phyloP scores from a whole-genome alignment of 2,888 invertebrate genomes.

The Macrosiphum euphorbiae region DNA sequence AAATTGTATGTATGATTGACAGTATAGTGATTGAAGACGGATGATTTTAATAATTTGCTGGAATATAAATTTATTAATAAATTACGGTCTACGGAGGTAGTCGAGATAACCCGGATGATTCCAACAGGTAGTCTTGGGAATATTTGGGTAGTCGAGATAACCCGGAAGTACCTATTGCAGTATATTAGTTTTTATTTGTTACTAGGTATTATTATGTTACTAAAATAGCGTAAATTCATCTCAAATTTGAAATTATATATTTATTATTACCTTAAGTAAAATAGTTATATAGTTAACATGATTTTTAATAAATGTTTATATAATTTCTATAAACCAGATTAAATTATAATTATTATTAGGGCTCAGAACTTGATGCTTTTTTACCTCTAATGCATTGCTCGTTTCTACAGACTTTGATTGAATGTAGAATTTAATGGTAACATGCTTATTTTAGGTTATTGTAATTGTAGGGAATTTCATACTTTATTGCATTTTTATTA shows the following conservation, averaged over 20 bases:
- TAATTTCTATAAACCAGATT: background rate
- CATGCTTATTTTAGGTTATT: background rate
- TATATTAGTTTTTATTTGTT: background rate
- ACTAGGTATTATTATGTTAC: background rate
- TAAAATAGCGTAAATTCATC: background rate
- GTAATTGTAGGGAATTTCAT: background rate
- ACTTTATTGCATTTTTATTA: background rate
- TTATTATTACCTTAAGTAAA: background rate
- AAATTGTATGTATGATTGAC: too few species aligned
- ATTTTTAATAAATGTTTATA: background rate
- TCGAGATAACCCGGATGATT: too few species aligned
- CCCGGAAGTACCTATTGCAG: too few species aligned
- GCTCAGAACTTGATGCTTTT: background rate
- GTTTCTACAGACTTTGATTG: background rate
- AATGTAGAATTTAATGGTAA: background rate
- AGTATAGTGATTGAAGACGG: too few species aligned
- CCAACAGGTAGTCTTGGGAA: too few species aligned
- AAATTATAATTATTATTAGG: background rate
- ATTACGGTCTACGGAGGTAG: too few species aligned
- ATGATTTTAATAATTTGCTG: too few species aligned
- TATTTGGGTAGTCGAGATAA: too few species aligned
- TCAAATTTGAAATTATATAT: background rate
- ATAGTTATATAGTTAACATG: background rate
- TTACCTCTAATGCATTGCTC: background rate
- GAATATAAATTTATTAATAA: too few species aligned